These are phyloP conservation scores for Heliornis fulica DNA, from an alignment of 2,113 vertebrate species.

Conservation along the genomic window DNA sequence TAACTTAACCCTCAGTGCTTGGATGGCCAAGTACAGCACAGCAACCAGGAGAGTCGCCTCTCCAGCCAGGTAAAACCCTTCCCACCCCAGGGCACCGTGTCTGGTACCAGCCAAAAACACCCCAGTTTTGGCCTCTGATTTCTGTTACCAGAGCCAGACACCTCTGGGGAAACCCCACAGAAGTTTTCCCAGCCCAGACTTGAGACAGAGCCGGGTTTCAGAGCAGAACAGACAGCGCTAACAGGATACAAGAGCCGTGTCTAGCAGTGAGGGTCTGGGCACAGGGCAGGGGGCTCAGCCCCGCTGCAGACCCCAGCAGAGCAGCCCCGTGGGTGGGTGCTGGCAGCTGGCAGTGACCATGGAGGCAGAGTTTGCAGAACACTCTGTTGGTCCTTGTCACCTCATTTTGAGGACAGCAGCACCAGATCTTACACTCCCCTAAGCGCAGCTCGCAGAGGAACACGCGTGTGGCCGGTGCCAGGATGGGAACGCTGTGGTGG, in stretches of 20 bases:
- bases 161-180: background rate
- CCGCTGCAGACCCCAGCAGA: rapidly evolving
- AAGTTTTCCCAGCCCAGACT: background rate
- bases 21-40: background rate
- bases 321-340: background rate
- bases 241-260: background rate
- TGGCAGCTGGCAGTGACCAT: too few species aligned
- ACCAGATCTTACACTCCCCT: background rate
- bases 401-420: background rate
- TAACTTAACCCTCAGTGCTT: background rate
- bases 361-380: too few species aligned
- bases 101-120: background rate
- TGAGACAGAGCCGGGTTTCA: background rate
- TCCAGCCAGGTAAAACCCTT: background rate
- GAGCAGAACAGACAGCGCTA: background rate
- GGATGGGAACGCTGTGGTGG: rapidly evolving
- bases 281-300: background rate
- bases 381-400: background rate
- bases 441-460: background rate
- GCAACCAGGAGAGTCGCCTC: background rate
- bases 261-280: rapidly evolving
- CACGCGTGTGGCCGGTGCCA: too few species aligned
- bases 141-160: background rate
- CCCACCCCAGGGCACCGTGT: background rate
- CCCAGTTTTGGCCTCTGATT: background rate